Conservation (phyloP, 2,888 invertebrate species). For the Anarsia innoxiella region DNA sequence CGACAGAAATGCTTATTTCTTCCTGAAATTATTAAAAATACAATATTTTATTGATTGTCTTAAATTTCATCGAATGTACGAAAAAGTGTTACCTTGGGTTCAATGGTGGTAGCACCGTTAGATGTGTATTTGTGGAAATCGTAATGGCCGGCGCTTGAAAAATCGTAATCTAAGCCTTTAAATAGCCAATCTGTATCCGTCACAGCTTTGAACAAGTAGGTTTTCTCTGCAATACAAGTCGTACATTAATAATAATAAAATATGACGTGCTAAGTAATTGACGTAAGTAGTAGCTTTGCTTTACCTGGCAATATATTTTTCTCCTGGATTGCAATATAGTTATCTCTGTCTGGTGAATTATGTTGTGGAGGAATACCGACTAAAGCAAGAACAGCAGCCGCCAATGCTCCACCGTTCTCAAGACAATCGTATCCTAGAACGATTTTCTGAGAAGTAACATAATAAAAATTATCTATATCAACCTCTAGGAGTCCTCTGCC, state of each 20-base stretch:
- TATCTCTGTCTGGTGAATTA: slow-evolving; percentile 2
- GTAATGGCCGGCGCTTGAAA: slow-evolving; percentile 46
- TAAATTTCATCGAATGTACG: too few relatives aligned
- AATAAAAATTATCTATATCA: too few relatives aligned
- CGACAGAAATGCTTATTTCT: too few relatives aligned
- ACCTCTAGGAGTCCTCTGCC: too few relatives aligned
- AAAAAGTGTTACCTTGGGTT: slow-evolving; percentile 35
- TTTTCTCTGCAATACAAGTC: slow-evolving; percentile 45
- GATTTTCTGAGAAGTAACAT: background rate
- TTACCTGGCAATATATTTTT: slow-evolving; percentile 4
- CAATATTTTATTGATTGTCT: too few relatives aligned
- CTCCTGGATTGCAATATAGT: background rate
- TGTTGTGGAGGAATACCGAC: slow-evolving; percentile 1
- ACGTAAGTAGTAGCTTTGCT: too few relatives aligned
- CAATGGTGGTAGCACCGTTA: slow-evolving; percentile 43
- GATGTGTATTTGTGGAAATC: slow-evolving; percentile 35
- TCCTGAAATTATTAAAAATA: too few relatives aligned
- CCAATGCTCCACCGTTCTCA: background rate
- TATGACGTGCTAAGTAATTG: too few relatives aligned
- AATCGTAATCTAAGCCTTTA: slow-evolving; percentile 42
- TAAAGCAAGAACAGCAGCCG: background rate
- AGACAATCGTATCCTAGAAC: slow-evolving; percentile 7
- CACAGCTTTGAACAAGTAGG: slow-evolving; percentile 33
- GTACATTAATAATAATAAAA: too few relatives aligned
- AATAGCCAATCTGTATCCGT: slow-evolving; percentile 45